Evolutionary conservation across 2,888 invertebrate genomes (phyloP), one percentile per base, ranked within the genome.

Genomic region (Agrochola lychnidis): DNA sequence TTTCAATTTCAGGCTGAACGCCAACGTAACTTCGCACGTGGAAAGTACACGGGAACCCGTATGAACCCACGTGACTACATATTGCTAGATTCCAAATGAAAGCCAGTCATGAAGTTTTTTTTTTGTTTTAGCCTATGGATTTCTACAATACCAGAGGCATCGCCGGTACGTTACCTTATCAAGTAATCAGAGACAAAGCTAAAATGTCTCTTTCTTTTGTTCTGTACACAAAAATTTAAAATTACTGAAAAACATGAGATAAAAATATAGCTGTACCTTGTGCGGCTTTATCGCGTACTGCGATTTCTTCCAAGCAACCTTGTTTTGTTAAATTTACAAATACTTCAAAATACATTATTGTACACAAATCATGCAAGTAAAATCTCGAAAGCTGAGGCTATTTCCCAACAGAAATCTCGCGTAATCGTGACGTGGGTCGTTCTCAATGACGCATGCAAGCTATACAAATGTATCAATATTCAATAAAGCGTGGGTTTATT

Each of bases 381-480:
- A 74, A 25, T 48, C 53, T 56, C 42, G 40, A 67, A 61, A 51
- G 14, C 77, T n/a, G 53, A 83, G 4, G 16, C n/a, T 83, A 66
- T 85, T 85, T 82, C 71, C 40, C 19, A 82, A 82, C 68, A 19
- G 19, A 62, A 53, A 70, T 70, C 85, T 53, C 30, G 36, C 56
- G 56, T 36, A 68, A 73, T 69, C 25, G 63, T 83, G 80, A 88
- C 81, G 87, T 64, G 64, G 57, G 57, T 78, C 19, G 25, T 19
- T 30, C 36, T 73, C 70, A 57, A 69, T 87, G 87, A 84, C 87
- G 87, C 82, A 87, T 74, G 57, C 62, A 45, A 59, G n/a, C 48
- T 70, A 56, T 12, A 66, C 25, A 67, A 61, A 61, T 57, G 25
- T 57, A 81, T 53, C 42, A 45, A 80, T 67, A 53, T 63, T 48